A percentile compares a stretch with the other conserved stretches of the same genome.
Evolutionary conservation across 2,888 invertebrate genomes (phyloP).

Genomic region (Hylaea fasciaria): DNA sequence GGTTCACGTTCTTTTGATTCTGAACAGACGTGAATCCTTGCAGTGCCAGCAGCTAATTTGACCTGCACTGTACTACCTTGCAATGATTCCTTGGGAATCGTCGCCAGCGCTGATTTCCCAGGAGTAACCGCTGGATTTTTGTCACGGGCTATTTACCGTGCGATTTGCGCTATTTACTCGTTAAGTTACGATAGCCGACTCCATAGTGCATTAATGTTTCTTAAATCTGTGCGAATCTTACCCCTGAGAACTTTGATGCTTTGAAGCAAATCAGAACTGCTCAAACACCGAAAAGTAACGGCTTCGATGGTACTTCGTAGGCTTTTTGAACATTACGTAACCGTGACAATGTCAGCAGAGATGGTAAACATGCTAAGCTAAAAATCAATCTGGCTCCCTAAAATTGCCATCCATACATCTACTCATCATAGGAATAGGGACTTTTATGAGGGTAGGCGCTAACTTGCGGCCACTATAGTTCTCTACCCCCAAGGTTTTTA

Average conservation of each 20-base stretch:
- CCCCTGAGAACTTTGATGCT: not conserved
- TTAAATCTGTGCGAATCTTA: not conserved
- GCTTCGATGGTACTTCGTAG: too few species aligned
- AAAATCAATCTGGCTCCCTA: too few species aligned
- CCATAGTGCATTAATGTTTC: not conserved
- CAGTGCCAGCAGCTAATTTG: constrained; percentile 34
- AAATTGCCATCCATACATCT: too few species aligned
- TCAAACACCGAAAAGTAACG: too few species aligned
- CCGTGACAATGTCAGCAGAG: too few species aligned
- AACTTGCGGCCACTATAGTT: too few species aligned
- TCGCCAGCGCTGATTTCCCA: constrained; percentile 61
- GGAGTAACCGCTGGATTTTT: constrained; percentile 55
- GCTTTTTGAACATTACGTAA: too few species aligned
- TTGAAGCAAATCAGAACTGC: not conserved
- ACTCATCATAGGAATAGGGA: too few species aligned
- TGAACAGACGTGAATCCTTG: constrained; percentile 14
- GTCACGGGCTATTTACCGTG: constrained; percentile 58
- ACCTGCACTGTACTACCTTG: constrained; percentile 31
- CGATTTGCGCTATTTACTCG: constrained; percentile 42
- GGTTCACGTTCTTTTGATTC: not conserved
- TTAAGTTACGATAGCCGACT: constrained; percentile 19
- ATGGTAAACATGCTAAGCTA: too few species aligned
- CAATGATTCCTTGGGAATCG: constrained; percentile 46
- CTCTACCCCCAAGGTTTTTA: too few species aligned
- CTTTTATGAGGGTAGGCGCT: too few species aligned